These are phyloP conservation scores for Gephyroberyx darwinii DNA, from an alignment of 2,797 vertebrate genomes.

Conservation along the genomic window DNA sequence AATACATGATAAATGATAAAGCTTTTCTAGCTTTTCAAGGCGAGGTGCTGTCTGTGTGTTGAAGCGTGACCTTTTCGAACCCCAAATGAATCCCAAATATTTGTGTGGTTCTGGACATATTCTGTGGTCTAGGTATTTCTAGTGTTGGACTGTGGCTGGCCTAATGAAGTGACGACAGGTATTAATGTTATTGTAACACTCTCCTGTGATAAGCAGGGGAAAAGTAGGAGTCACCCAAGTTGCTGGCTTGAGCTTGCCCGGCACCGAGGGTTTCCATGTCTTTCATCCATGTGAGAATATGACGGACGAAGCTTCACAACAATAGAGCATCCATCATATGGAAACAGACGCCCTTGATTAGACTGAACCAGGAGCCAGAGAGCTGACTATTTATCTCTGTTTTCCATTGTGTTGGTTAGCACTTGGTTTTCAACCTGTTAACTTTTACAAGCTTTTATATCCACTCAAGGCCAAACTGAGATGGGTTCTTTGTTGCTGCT, in stretches of 20 bases:
- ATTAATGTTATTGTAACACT: conserved; percentile 35
- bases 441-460: conserved; percentile 62
- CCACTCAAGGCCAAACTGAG: conserved; percentile 32
- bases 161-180: conserved; percentile 15
- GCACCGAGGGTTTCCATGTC: conserved; percentile 62
- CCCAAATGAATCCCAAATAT: conserved; percentile 45
- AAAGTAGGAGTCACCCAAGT: conserved; percentile 41
- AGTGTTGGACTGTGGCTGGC: neutral
- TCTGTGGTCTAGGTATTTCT: conserved; percentile 12
- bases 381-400: conserved; percentile 47
- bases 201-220: conserved; percentile 42
- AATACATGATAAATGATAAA: no score
- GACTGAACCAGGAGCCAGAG: conserved; percentile 55
- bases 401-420: conserved; percentile 66
- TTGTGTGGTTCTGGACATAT: conserved; percentile 24
- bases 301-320: conserved; percentile 60
- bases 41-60: conserved; percentile 17
- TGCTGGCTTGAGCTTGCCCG: conserved; percentile 34
- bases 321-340: conserved; percentile 50
- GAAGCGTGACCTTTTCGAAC: conserved; percentile 28
- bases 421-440: conserved; percentile 60
- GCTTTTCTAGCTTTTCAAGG: neutral
- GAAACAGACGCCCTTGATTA: conserved; percentile 66
- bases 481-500: conserved; percentile 13
- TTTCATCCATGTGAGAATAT: conserved; percentile 52